Evolutionary conservation across 1,140 invertebrate species (phyloP), one percentile per base, ranked within the genome.

Genomic region (Euura lappo): DNA sequence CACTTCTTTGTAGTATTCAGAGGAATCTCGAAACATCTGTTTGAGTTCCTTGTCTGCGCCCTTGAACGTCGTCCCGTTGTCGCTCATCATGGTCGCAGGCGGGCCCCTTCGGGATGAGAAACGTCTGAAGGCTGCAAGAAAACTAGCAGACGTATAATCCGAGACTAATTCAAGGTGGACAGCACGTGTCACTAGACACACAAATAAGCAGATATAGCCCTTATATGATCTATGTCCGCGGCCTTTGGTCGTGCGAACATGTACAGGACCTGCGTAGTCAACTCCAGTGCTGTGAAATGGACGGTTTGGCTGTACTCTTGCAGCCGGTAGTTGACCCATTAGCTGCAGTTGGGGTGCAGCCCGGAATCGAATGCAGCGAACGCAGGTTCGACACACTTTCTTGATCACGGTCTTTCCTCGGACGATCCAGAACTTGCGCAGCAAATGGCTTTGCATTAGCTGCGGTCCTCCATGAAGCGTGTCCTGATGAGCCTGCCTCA

Each of bases 391-490:
- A 44, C 79, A 72, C 71, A 74, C 66, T 6, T 69, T 71, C 66
- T 75, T 76, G 6, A 74, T 13, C 8, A 74, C 42, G 51, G 70
- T 77, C 60, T 71, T 75, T 10, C 79, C 79, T 7, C 67, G 68
- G 6, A 83, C 46, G 2, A 78, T 75, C 82, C 83, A 85, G 60
- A 75, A 79, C 43, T 45, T 64, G 60, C 78, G 46, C 4, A 75
- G 66, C 8, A 84, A 6, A 1, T 70, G 43, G 0, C 75, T 44
- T 2, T 80, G 73, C 2, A 83, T n/a, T 0, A 75, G 65, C 69
- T 82, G 79, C 8, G 81, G 80, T 13, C 82, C 82, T 28, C 75
- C 77, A 77, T 87, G 85, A 7, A 84, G 68, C 44, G 75, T 69
- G 42, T 72, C 72, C 2, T 65, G 2, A 73, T 87, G 85, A 45